Percentiles rank a stretch among this genome's conserved stretches.
Evolutionary conservation across 2,113 vertebrate genomes (phyloP).

Genomic region (Sinocyclocheilus anshuiensis): DNA sequence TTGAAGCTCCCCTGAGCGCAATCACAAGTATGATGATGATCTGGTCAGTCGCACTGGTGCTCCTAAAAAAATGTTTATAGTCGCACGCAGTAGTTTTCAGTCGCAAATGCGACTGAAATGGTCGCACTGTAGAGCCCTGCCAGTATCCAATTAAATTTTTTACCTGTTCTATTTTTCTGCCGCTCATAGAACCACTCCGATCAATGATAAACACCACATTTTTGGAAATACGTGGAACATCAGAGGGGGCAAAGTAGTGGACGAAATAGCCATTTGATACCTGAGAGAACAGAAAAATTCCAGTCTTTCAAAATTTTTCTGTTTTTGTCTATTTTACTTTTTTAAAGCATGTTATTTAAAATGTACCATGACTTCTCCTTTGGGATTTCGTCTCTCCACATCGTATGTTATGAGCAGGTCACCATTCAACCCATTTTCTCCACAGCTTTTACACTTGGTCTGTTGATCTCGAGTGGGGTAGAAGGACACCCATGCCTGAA

Average conservation of each 20-base stretch:
- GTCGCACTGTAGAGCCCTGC: too few relatives aligned
- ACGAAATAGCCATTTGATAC: constrained; percentile 85
- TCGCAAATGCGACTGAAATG: too few relatives aligned
- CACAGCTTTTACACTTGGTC: constrained; percentile 79
- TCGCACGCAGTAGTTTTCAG: too few relatives aligned
- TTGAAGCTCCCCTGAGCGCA: too few relatives aligned
- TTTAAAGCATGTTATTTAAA: too few relatives aligned
- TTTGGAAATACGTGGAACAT: constrained; percentile 82
- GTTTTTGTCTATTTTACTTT: too few relatives aligned
- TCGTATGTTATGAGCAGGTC: constrained; percentile 87
- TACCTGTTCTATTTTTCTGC: constrained; percentile 86
- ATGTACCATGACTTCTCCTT: constrained; percentile 85
- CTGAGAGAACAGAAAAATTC: constrained; percentile 67
- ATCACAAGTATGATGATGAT: too few relatives aligned
- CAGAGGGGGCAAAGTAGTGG: constrained; percentile 89
- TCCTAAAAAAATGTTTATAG: too few relatives aligned
- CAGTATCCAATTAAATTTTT: too few relatives aligned
- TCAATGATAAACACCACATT: constrained; percentile 91
- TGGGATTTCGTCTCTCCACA: constrained; percentile 77
- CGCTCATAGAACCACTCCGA: constrained; percentile 86
- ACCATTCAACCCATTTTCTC: constrained; percentile 80
- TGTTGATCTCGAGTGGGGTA: constrained; percentile 87
- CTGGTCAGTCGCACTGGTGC: too few relatives aligned
- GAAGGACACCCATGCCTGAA: constrained; percentile 84
- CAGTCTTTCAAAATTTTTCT: too few relatives aligned